phyloP scores from a whole-genome alignment of 2,113 vertebrate genomes.

The Callipepla californica region DNA sequence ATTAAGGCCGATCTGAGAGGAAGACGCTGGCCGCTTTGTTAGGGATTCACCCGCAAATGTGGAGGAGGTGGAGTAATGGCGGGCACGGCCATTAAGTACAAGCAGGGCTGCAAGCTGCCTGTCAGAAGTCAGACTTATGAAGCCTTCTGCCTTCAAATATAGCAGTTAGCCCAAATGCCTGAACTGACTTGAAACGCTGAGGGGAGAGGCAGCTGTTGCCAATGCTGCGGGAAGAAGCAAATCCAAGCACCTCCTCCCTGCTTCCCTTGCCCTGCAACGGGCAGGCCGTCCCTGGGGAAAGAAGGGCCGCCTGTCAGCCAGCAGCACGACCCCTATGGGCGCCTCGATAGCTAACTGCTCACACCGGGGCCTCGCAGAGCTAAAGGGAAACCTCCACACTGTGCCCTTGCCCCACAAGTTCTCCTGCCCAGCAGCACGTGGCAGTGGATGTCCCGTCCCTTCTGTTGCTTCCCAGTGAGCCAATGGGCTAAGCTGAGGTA shows the following conservation, averaged over 20 bases:
- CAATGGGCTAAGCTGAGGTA: background rate
- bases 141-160: background rate
- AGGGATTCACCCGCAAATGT: background rate
- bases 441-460: rapidly evolving
- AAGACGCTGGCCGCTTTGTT: background rate
- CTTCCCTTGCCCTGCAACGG: rapidly evolving
- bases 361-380: too few species aligned
- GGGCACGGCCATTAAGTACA: background rate
- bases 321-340: rapidly evolving
- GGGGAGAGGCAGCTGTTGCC: background rate
- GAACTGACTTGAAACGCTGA: background rate
- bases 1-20: background rate
- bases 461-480: background rate
- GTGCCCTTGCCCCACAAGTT: background rate
- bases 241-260: too few species aligned
- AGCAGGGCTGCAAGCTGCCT: background rate
- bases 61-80: background rate
- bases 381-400: rapidly evolving
- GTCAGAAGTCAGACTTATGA: background rate
- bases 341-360: background rate
- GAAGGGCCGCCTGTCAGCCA: rapidly evolving
- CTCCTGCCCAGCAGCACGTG: rapidly evolving
- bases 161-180: conserved; percentile 10
- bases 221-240: rapidly evolving
- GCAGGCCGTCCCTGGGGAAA: background rate